Evolutionary conservation across 1,140 invertebrate species (phyloP).

Genomic region (Pogonomyrmex californicus): DNA sequence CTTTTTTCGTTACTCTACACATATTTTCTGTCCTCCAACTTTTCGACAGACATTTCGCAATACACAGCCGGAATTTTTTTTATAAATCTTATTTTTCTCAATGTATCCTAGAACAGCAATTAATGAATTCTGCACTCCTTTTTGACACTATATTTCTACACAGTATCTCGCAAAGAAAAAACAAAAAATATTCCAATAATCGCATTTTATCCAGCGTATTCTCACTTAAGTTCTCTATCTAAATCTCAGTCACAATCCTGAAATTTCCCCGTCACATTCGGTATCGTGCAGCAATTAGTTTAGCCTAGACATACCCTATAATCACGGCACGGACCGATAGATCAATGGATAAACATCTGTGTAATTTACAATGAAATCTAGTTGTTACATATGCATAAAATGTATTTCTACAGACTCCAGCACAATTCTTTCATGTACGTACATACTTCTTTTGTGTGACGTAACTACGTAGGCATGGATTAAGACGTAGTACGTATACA

Average conservation of each 20-base stretch:
- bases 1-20: slow-evolving; percentile 48
- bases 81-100: slow-evolving; percentile 22
- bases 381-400: slow-evolving; percentile 46
- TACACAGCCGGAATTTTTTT: slow-evolving; percentile 8
- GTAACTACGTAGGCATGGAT: slow-evolving; percentile 64
- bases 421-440: slow-evolving; percentile 60
- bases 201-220: not conserved
- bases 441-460: slow-evolving; percentile 55
- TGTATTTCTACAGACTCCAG: slow-evolving; percentile 44
- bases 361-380: slow-evolving; percentile 36
- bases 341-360: slow-evolving; percentile 44
- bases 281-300: slow-evolving; percentile 68
- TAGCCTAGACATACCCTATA: slow-evolving; percentile 64
- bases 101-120: slow-evolving; percentile 36
- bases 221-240: slow-evolving; percentile 9
- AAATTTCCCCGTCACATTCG: slow-evolving; percentile 39
- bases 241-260: slow-evolving; percentile 13
- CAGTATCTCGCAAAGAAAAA: not conserved
- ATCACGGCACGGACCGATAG: slow-evolving; percentile 53
- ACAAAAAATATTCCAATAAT: not conserved
- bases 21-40: slow-evolving; percentile 1
- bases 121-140: not conserved
- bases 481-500: slow-evolving; percentile 40
- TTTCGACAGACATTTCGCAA: slow-evolving; percentile 56
- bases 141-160: slow-evolving; percentile 4